phyloP scores from a whole-genome alignment of 1,140 invertebrate genomes.

The Drosophila erecta region DNA sequence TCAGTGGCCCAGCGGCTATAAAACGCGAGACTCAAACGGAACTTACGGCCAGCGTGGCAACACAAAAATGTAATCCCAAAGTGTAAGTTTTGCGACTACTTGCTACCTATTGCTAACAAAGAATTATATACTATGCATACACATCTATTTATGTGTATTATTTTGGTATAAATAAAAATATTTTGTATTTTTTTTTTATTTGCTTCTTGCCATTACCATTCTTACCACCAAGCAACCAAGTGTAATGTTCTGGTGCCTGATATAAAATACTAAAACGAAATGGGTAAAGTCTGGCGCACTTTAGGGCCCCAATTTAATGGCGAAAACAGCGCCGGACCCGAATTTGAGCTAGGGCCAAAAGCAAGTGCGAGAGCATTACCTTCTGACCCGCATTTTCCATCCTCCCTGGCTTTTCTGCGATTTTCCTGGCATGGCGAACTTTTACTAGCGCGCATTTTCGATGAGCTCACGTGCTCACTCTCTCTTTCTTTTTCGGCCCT shows the following conservation, averaged over 20 bases:
- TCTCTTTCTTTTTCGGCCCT: slow-evolving; percentile 24
- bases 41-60: slow-evolving; percentile 42
- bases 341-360: slow-evolving; percentile 33
- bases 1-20: slow-evolving; percentile 64
- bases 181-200: not conserved
- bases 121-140: too few species aligned
- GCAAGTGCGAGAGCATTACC: slow-evolving; percentile 43
- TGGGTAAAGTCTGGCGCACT: slow-evolving; percentile 52
- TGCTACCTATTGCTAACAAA: not conserved
- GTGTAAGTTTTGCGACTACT: not conserved
- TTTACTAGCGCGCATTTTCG: slow-evolving; percentile 70
- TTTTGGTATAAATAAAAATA: not conserved
- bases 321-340: slow-evolving; percentile 30
- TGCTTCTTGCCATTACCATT: too few species aligned
- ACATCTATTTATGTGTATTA: too few species aligned
- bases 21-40: slow-evolving; percentile 49
- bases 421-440: slow-evolving; percentile 43
- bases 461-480: slow-evolving; percentile 68
- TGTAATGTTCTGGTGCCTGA: slow-evolving; percentile 1
- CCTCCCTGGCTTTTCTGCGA: not conserved
- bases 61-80: not conserved
- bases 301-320: slow-evolving; percentile 72
- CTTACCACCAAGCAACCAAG: not conserved
- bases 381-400: slow-evolving; percentile 2
- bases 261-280: slow-evolving; percentile 25